Percentiles rank a stretch among this genome's conserved stretches.
Evolutionary conservation across 2,888 invertebrate species (phyloP).

Genomic region (Acanthosepion lycidas): DNA sequence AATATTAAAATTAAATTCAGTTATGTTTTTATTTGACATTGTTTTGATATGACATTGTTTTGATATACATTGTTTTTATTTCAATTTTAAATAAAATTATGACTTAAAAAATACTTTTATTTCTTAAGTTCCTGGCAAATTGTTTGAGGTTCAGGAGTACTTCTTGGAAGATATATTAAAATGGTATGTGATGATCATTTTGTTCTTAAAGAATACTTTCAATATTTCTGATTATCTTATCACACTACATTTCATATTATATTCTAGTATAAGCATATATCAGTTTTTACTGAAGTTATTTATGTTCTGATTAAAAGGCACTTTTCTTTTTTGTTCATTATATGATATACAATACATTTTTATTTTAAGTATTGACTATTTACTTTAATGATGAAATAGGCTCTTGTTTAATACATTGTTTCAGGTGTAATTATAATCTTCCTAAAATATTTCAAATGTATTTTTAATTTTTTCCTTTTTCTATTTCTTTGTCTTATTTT

Average conservation of each 20-base stretch:
- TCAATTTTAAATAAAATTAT: neutral
- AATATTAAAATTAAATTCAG: no score
- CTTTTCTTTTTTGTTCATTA: neutral
- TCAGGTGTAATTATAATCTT: neutral
- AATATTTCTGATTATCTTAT: neutral
- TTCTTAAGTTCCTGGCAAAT: slow-evolving; percentile 82
- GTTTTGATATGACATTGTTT: neutral
- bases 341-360: neutral
- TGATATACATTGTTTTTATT: no score
- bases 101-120: neutral
- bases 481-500: neutral
- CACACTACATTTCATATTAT: no score
- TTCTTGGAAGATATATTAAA: slow-evolving; percentile 87
- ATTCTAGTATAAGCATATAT: no score
- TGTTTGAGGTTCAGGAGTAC: slow-evolving; percentile 84
- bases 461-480: neutral
- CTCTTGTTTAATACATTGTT: neutral
- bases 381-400: neutral
- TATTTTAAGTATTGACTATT: no score
- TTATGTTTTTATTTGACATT: neutral
- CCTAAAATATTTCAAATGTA: neutral
- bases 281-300: no score
- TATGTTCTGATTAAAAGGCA: no score
- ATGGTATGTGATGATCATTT: slow-evolving; percentile 66
- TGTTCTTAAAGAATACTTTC: neutral